Percentiles rank a stretch among this genome's conserved stretches.
Evolutionary conservation across 1,140 invertebrate species (phyloP).

Genomic region (Globodera rostochiensis): DNA sequence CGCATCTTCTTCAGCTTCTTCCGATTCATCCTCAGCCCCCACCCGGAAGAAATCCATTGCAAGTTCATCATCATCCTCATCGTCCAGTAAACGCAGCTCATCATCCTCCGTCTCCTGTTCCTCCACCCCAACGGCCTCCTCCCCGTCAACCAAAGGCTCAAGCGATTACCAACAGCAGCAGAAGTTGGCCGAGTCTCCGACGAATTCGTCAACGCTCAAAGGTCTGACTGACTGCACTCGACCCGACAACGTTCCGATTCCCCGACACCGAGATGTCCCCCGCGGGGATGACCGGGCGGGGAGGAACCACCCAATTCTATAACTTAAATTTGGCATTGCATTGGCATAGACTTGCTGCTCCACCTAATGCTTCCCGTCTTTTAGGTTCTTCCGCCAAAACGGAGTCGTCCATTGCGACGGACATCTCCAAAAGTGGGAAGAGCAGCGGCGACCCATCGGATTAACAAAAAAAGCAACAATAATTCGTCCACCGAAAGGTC

Average conservation of each 20-base stretch:
- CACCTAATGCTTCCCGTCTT: not conserved
- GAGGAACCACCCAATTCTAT: not conserved
- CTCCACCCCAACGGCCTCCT: not conserved
- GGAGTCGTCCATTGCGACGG: not conserved
- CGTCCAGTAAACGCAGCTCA: not conserved
- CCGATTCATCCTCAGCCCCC: not conserved
- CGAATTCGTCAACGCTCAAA: not conserved
- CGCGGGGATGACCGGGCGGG: not conserved
- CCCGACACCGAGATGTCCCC: not conserved
- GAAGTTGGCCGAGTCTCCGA: too few species aligned
- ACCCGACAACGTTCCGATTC: not conserved
- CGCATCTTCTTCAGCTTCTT: not conserved
- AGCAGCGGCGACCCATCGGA: not conserved
- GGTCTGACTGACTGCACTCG: not conserved
- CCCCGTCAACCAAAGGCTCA: not conserved
- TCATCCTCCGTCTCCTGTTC: not conserved
- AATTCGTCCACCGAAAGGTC: not conserved
- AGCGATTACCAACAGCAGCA: too few species aligned
- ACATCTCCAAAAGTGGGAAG: not conserved
- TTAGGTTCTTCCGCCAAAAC: not conserved
- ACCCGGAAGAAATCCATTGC: not conserved
- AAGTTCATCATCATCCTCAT: not conserved
- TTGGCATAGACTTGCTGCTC: too few species aligned
- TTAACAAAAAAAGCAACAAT: not conserved
- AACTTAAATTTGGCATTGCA: not conserved